Evolutionary conservation across 2,888 invertebrate genomes (phyloP), one percentile per base, ranked within the genome.

Genomic region (Euclidia mi): DNA sequence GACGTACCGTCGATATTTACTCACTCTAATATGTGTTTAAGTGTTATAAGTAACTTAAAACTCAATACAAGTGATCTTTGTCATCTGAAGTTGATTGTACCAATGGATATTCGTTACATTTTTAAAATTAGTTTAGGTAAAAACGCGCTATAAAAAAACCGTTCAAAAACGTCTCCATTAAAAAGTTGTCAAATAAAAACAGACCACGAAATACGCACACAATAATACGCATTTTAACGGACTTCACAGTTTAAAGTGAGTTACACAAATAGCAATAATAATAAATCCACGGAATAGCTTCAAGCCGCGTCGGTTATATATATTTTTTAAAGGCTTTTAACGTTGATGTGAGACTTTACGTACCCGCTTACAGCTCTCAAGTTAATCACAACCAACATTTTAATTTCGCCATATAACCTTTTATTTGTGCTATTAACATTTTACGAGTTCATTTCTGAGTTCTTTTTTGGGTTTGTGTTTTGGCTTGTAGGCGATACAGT

Each of bases 391-490:
- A n/a, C 40, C 25, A 49, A 43, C 52, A 60, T 55, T 56, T 65
- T 50, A 57, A 69, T 65, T 69, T 56, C 20, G 38, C 15, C 43
- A 18, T 52, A 32, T 52, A 43, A 41, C 43, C 43, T 52, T 48
- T 56, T 56, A 52, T 58, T 58, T 45, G 29, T 35, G 46, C 31
- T 45, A 56, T 64, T 58, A 71, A 72, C 65, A 52, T 65, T 71
- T 68, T 65, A 64, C 57, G 61, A 65, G 65, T 66, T 65, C 66
- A 71, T 75, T 69, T 66, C 57, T 65, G 31, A 55, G 51, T 34
- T 31, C 18, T 3, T 18, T 31, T 43, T 35, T 35, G 7, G 14
- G 3, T 15, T 46, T 56, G 28, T n/a, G 32, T 6, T n/a, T n/a
- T n/a, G n/a, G n/a, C n/a, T n/a, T n/a, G n/a, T n/a, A n/a, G n/a